phyloP scores from a whole-genome alignment of 2,797 vertebrate species.

The Anomalospiza imberbis region DNA sequence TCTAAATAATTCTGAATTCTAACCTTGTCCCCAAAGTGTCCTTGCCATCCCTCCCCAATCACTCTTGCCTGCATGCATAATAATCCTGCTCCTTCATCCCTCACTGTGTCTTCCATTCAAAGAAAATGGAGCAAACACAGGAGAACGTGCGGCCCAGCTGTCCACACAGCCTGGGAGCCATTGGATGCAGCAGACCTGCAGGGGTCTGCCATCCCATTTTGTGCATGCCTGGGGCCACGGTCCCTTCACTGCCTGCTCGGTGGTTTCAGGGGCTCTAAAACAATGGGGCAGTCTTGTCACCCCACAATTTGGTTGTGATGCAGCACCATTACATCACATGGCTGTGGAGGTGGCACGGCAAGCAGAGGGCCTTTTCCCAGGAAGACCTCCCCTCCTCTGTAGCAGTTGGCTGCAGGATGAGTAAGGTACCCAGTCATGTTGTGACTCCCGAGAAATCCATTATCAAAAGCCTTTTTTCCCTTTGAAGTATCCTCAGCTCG shows the following conservation, averaged over 20 bases:
- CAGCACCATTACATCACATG: neutral
- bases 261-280: neutral
- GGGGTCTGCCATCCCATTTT: neutral
- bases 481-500: neutral
- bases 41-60: conserved; percentile 6
- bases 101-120: neutral
- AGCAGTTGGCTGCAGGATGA: neutral
- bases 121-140: neutral
- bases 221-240: neutral
- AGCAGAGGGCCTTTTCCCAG: neutral
- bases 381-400: neutral
- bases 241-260: neutral
- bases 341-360: neutral
- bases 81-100: neutral
- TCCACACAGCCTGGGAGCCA: neutral
- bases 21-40: conserved; percentile 17
- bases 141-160: neutral
- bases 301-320: neutral
- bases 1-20: conserved; percentile 4
- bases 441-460: neutral
- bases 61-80: conserved; percentile 36
- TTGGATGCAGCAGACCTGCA: neutral
- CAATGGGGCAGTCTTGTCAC: neutral
- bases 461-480: neutral
- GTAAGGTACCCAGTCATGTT: neutral